Base-by-base conservation (phyloP, 2,888 invertebrate genomes). In the Diabrotica balteata region DNA sequence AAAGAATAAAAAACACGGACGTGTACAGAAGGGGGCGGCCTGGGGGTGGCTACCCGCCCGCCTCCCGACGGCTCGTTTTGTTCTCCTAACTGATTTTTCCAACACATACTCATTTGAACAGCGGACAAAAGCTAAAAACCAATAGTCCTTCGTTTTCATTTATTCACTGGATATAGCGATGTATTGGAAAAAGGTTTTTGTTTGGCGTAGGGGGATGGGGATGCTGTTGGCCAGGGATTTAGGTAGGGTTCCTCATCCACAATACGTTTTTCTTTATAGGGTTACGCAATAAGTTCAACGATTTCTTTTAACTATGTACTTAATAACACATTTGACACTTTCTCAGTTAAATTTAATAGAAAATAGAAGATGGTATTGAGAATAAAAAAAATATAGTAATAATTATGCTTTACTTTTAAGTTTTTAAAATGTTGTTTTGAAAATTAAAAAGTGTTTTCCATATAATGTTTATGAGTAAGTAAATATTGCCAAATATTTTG, bases 131-230 rank as follows among this genome's bases (percentile, higher is more conserved):
- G 84, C 83, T 82, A 83, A 84, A 84, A 84, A 84, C 84, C 84
- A 84, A 84, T 84, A 83, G 83, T 83, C 83, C 84, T 84, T 84
- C 84, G 83, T 84, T 84, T 84, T 84, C 84, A 84, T 84, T 84
- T 84, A 84, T 84, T 84, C 82, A 82, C 81, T 80, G 80, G 80
- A 81, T 81, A 81, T 81, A 81, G 80, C 80, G 83, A 80, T 83
- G 82, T 83, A 83, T 83, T 83, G 83, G 83, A 83, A 83, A 84
- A 83, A 82, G 81, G 82, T 83, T 83, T 83, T 82, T 83, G 80
- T 82, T 82, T 81, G 79, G 79, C 76, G 78, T 79, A 74, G 73
- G 77, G 77, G 76, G 68, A 61, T 69, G 76, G 72, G 72, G 65
- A 59, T 66, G 75, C 67, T 65, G 70, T 76, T 76, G 75, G 72